Conservation (phyloP, 2,797 vertebrate genomes). For the Poeciliopsis gracilis region DNA sequence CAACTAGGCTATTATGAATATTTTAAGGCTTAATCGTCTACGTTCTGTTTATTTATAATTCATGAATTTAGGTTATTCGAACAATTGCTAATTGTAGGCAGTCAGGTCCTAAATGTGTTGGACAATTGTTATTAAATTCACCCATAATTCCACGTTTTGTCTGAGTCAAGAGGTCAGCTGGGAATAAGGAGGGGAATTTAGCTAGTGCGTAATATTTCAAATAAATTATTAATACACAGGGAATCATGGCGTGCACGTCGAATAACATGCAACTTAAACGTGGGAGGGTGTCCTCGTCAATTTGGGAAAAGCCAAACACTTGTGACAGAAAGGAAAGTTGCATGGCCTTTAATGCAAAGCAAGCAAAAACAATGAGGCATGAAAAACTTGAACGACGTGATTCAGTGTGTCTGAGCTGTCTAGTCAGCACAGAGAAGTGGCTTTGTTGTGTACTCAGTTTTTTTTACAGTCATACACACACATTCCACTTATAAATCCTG, state of each 20-base stretch:
- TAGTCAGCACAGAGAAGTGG: slow-evolving; percentile 68
- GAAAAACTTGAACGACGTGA: slow-evolving; percentile 68
- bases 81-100: slow-evolving; percentile 19
- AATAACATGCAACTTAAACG: slow-evolving; percentile 40
- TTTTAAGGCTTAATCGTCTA: slow-evolving; percentile 13
- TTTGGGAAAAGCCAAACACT: slow-evolving; percentile 44
- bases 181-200: slow-evolving; percentile 50
- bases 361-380: slow-evolving; percentile 69
- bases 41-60: not conserved
- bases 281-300: slow-evolving; percentile 56
- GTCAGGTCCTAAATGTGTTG: slow-evolving; percentile 42
- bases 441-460: slow-evolving; percentile 52
- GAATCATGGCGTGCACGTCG: slow-evolving; percentile 11
- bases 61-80: slow-evolving; percentile 17
- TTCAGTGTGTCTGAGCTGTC: slow-evolving; percentile 68
- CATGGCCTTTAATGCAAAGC: slow-evolving; percentile 67
- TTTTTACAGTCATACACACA: slow-evolving; percentile 57
- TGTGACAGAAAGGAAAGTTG: slow-evolving; percentile 58
- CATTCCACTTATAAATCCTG: slow-evolving; percentile 40
- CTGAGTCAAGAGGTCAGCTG: slow-evolving; percentile 42
- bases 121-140: slow-evolving; percentile 62
- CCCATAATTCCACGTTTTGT: slow-evolving; percentile 41
- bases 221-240: slow-evolving; percentile 48
- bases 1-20: slow-evolving; percentile 12
- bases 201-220: slow-evolving; percentile 49